Conservation (phyloP, 1,140 invertebrate genomes). For the Drosophila takahashii region DNA sequence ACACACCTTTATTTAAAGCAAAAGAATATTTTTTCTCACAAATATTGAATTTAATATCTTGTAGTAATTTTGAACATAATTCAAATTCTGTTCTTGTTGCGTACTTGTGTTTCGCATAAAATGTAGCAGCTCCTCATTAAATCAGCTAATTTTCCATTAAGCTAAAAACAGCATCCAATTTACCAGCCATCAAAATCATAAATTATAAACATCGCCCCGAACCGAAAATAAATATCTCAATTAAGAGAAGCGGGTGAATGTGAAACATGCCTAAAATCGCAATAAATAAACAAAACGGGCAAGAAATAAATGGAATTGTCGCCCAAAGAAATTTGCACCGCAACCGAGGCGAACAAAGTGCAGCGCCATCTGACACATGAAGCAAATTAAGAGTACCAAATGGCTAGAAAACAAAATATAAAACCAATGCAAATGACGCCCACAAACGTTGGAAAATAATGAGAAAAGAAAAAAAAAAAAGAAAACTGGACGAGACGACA, state of each 20-base stretch:
- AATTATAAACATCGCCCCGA: slow-evolving; percentile 68
- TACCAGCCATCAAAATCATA: slow-evolving; percentile 61
- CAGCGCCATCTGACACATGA: slow-evolving; percentile 73
- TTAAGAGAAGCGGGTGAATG: slow-evolving; percentile 60
- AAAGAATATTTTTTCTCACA: too few species aligned
- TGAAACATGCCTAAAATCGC: slow-evolving; percentile 71
- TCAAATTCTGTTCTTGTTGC: slow-evolving; percentile 11
- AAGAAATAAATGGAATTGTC: slow-evolving; percentile 40
- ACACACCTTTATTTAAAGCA: too few species aligned
- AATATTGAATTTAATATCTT: too few species aligned
- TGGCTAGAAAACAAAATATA: slow-evolving; percentile 9
- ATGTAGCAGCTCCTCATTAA: slow-evolving; percentile 45
- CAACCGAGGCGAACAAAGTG: slow-evolving; percentile 61
- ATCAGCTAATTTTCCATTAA: slow-evolving; percentile 68
- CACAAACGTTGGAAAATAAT: neutral
- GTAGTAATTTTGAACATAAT: neutral
- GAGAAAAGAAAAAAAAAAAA: neutral
- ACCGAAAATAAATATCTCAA: slow-evolving; percentile 62
- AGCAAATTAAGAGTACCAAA: slow-evolving; percentile 65
- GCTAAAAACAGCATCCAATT: slow-evolving; percentile 49
- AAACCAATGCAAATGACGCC: slow-evolving; percentile 20
- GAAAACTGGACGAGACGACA: slow-evolving; percentile 26
- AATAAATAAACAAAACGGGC: slow-evolving; percentile 74
- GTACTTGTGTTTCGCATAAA: slow-evolving; percentile 14
- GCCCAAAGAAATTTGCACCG: slow-evolving; percentile 40